Evolutionary conservation across 1,140 invertebrate species (phyloP).

Genomic region (Acromyrmex heyeri): DNA sequence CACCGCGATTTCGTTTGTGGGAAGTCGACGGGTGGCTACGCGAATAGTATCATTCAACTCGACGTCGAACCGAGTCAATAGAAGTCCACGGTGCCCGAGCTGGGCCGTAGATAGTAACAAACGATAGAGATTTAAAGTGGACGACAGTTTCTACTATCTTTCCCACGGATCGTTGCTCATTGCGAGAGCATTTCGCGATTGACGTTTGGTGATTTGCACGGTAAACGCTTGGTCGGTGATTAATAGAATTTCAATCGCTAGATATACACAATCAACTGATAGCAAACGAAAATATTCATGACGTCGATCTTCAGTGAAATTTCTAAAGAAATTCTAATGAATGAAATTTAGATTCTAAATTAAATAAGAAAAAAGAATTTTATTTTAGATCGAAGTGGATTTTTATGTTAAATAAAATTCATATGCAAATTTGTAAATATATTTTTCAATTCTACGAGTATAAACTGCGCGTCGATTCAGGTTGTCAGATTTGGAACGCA

Average conservation of each 20-base stretch:
- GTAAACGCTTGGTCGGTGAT: neutral
- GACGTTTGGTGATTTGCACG: neutral
- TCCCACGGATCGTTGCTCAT: constrained; percentile 50
- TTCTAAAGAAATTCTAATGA: neutral
- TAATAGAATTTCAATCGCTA: neutral
- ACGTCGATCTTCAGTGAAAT: neutral
- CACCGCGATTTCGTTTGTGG: constrained; percentile 53
- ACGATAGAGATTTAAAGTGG: constrained; percentile 50
- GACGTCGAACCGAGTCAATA: constrained; percentile 52
- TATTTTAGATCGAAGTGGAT: too few relatives aligned
- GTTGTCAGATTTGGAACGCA: too few relatives aligned
- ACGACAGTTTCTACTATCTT: constrained; percentile 47
- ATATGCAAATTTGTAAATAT: too few relatives aligned
- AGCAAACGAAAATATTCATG: constrained; percentile 7
- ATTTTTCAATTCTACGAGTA: too few relatives aligned
- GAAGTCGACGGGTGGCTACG: constrained; percentile 44
- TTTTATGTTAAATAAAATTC: too few relatives aligned
- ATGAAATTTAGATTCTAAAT: constrained; percentile 6
- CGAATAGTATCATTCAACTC: constrained; percentile 54
- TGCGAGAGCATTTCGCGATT: constrained; percentile 25
- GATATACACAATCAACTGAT: neutral
- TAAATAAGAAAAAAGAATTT: too few relatives aligned
- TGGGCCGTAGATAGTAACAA: constrained; percentile 48
- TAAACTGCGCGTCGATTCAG: too few relatives aligned
- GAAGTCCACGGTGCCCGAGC: constrained; percentile 11